These are phyloP conservation scores for Achroia grisella DNA, from an alignment of 1,140 invertebrate genomes.

Conservation along the genomic window DNA sequence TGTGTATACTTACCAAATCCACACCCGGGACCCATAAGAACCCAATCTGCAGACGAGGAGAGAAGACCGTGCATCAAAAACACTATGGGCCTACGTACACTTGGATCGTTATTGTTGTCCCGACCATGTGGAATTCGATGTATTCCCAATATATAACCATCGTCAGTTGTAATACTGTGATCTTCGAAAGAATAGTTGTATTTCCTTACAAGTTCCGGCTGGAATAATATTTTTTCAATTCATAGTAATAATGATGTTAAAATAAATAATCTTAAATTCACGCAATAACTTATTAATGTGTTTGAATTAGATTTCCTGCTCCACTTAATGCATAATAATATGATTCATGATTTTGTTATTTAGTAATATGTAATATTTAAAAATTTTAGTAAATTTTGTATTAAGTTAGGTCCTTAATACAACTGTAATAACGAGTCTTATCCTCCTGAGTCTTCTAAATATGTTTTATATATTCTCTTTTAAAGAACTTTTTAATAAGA, in stretches of 20 bases:
- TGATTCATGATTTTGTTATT: no score
- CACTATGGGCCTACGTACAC: conserved; percentile 48
- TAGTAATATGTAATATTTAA: not conserved
- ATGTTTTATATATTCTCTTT: no score
- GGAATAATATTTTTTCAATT: conserved; percentile 13
- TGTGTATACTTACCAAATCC: conserved; percentile 69
- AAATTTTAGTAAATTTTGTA: no score
- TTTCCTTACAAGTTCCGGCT: conserved; percentile 72
- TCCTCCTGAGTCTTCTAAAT: no score
- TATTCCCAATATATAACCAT: conserved; percentile 76
- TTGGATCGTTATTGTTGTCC: conserved; percentile 28
- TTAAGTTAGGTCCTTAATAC: no score
- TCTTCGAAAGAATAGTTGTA: conserved; percentile 76
- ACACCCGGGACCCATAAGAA: conserved; percentile 71
- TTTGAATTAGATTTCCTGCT: no score
- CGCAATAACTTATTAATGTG: no score
- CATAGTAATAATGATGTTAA: no score
- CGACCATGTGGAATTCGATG: conserved; percentile 75
- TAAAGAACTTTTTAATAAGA: no score
- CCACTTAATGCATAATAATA: no score
- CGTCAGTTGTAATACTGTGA: conserved; percentile 73
- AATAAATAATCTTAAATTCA: no score
- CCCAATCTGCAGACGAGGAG: conserved; percentile 74
- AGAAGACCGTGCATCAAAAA: conserved; percentile 81
- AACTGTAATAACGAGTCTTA: no score